phyloP scores from a whole-genome alignment of 2,888 invertebrate genomes.

The Saturnia japonica region DNA sequence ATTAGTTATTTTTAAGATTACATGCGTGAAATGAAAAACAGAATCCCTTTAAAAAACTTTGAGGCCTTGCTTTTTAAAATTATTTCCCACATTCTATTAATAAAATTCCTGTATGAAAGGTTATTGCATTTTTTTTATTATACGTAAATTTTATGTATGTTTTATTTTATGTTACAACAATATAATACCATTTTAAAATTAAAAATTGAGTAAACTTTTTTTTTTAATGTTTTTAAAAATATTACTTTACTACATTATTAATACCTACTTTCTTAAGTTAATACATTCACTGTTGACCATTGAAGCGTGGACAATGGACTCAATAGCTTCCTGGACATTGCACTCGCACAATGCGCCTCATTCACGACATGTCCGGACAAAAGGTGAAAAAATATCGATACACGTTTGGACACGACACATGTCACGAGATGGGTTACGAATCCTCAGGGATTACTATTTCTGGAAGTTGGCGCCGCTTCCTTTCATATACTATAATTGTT shows the following conservation, averaged over 20 bases:
- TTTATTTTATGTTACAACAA: no score
- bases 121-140: no score
- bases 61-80: no score
- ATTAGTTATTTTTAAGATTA: no score
- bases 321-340: constrained; percentile 71
- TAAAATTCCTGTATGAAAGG: no score
- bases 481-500: constrained; percentile 16
- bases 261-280: constrained; percentile 50
- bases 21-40: no score
- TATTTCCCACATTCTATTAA: no score
- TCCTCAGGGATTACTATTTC: constrained; percentile 65
- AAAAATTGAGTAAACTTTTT: not conserved
- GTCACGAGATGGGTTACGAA: constrained; percentile 55
- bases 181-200: no score
- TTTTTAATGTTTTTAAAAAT: constrained; percentile 20
- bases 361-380: constrained; percentile 59
- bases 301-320: constrained; percentile 62
- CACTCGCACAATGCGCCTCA: constrained; percentile 62
- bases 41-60: no score
- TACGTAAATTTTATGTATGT: no score
- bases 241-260: constrained; percentile 34
- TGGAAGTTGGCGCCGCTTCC: constrained; percentile 67
- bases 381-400: constrained; percentile 35
- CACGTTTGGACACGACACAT: constrained; percentile 37
- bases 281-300: constrained; percentile 53